A percentile compares a stretch with the other conserved stretches of the same genome.
phyloP scores from a whole-genome alignment of 2,888 invertebrate species.

The Leptothorax acervorum region DNA sequence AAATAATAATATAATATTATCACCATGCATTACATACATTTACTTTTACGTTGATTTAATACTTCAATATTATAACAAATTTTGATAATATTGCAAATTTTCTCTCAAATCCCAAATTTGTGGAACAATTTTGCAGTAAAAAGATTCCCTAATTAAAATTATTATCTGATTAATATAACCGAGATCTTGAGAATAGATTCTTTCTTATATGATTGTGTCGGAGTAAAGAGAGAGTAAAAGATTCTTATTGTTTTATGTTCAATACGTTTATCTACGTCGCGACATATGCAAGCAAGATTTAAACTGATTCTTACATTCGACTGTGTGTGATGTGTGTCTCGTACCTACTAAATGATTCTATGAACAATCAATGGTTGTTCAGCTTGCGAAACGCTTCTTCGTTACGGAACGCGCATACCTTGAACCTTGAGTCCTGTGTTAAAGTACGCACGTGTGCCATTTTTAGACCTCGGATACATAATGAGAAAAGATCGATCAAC shows the following conservation, averaged over 20 bases:
- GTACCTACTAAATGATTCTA: too few species aligned
- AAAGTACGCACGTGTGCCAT: constrained; percentile 45
- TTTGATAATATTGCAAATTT: not conserved
- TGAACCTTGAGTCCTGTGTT: not conserved
- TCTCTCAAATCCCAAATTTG: not conserved
- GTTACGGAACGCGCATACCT: too few species aligned
- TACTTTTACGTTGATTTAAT: not conserved
- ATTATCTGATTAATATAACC: not conserved
- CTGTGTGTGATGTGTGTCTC: too few species aligned
- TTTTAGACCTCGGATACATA: not conserved
- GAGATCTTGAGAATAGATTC: not conserved
- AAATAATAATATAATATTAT: not conserved
- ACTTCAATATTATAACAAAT: not conserved
- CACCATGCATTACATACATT: not conserved
- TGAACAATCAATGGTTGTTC: too few species aligned
- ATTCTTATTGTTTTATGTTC: not conserved
- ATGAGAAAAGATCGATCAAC: not conserved
- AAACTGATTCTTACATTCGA: too few species aligned
- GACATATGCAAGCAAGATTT: too few species aligned
- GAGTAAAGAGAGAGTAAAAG: not conserved
- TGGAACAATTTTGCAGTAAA: not conserved
- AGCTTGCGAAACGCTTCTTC: too few species aligned
- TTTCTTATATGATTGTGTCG: not conserved
- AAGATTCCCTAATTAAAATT: not conserved
- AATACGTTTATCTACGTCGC: too few species aligned